Percentiles rank a stretch among this genome's conserved stretches.
These are phyloP conservation scores for Parus major DNA, from an alignment of 2,113 vertebrate genomes.

Conservation along the genomic window DNA sequence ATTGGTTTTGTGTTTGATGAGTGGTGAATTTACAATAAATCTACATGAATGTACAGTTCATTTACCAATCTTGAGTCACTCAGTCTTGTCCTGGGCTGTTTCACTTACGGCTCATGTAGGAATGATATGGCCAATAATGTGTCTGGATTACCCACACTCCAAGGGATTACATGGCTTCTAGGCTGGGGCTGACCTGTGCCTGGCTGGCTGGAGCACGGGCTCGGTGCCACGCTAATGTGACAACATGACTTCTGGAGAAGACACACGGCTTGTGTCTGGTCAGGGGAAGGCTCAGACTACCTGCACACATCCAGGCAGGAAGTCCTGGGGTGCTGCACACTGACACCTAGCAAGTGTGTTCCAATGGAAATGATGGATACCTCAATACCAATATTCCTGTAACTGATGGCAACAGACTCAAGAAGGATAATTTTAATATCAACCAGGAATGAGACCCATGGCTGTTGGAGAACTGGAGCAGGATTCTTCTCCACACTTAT, in stretches of 20 bases:
- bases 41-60: slow-evolving; percentile 41
- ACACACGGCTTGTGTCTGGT: neutral
- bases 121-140: neutral
- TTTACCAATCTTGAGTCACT: slow-evolving; percentile 3
- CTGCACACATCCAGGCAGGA: neutral
- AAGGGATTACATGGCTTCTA: neutral
- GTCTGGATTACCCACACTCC: neutral
- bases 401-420: neutral
- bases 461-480: neutral
- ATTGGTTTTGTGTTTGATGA: slow-evolving; percentile 49
- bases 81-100: neutral
- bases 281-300: accelerated
- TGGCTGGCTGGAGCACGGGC: neutral
- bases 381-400: neutral
- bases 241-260: neutral
- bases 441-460: neutral
- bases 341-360: neutral
- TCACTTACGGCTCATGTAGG: neutral
- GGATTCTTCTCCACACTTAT: neutral
- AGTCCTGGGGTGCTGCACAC: neutral
- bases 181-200: neutral
- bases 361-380: accelerated
- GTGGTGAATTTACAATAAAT: slow-evolving; percentile 36
- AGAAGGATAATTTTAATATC: neutral
- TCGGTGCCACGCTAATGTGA: neutral